phyloP scores from a whole-genome alignment of 2,797 vertebrate genomes.

The Malacoctenus gilli region DNA sequence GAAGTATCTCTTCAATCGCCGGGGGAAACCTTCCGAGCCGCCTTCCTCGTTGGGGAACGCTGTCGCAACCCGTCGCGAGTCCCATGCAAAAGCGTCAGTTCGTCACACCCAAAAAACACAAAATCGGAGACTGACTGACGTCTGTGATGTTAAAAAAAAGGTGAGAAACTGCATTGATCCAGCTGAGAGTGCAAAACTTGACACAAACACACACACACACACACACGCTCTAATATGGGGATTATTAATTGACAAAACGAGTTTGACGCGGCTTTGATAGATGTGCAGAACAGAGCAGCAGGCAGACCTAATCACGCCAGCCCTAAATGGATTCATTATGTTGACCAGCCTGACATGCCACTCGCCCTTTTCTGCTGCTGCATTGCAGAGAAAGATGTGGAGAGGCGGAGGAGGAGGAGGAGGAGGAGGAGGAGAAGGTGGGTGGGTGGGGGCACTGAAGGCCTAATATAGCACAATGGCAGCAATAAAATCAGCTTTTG shows the following conservation, averaged over 20 bases:
- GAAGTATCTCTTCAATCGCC: constrained; percentile 41
- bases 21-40: constrained; percentile 28
- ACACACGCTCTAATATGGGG: constrained; percentile 24
- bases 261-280: constrained; percentile 61
- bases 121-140: constrained; percentile 17
- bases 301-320: constrained; percentile 61
- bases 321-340: constrained; percentile 66
- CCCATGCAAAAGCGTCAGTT: constrained; percentile 8
- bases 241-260: constrained; percentile 66
- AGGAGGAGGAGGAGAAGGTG: not conserved
- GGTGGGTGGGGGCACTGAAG: constrained; percentile 9
- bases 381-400: constrained; percentile 51
- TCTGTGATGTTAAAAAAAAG: constrained; percentile 5
- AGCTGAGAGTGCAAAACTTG: not conserved
- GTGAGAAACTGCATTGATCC: too few species aligned
- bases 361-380: constrained; percentile 28
- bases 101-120: constrained; percentile 2
- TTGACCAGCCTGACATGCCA: constrained; percentile 30
- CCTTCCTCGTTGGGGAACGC: constrained; percentile 17
- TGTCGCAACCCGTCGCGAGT: constrained; percentile 17
- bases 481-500: constrained; percentile 45
- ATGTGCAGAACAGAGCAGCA: constrained; percentile 57
- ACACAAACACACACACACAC: constrained; percentile 10
- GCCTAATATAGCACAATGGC: constrained; percentile 38
- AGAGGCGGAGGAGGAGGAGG: not conserved